phyloP scores from a whole-genome alignment of 2,113 vertebrate genomes.

The Nycticryphes semicollaris region DNA sequence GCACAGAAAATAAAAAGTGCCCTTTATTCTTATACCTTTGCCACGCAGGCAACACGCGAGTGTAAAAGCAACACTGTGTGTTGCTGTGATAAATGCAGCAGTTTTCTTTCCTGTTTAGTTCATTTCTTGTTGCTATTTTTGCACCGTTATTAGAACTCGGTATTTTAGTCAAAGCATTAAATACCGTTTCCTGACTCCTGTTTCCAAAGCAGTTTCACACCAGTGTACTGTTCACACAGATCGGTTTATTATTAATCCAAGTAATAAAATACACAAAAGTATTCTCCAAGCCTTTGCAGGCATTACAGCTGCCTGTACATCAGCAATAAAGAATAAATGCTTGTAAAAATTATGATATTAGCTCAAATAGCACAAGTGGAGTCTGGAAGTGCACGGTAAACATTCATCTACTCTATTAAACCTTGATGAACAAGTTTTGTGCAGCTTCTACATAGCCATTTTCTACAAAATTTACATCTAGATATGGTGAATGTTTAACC shows the following conservation, averaged over 20 bases:
- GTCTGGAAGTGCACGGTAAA: not conserved
- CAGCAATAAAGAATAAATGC: not conserved
- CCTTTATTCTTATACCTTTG: not conserved
- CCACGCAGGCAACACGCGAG: not conserved
- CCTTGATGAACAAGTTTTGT: not conserved
- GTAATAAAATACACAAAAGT: not conserved
- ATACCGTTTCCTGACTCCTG: not conserved
- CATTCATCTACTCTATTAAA: not conserved
- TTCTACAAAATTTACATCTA: not conserved
- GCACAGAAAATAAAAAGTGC: not conserved
- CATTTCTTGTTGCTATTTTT: not conserved
- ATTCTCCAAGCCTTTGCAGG: not conserved
- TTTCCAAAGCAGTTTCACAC: not conserved
- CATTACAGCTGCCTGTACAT: not conserved
- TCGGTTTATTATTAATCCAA: constrained; percentile 8
- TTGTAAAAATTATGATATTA: not conserved
- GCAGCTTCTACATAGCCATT: not conserved
- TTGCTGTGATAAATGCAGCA: not conserved
- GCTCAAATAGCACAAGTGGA: not conserved
- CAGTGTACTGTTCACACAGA: not conserved
- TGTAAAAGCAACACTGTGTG: not conserved
- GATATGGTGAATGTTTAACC: not conserved
- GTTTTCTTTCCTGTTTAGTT: not conserved
- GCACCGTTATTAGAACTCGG: not conserved
- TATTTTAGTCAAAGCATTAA: not conserved